Evolutionary conservation across 2,888 invertebrate species (phyloP).

Genomic region (Sinodicranocentrus sp.): DNA sequence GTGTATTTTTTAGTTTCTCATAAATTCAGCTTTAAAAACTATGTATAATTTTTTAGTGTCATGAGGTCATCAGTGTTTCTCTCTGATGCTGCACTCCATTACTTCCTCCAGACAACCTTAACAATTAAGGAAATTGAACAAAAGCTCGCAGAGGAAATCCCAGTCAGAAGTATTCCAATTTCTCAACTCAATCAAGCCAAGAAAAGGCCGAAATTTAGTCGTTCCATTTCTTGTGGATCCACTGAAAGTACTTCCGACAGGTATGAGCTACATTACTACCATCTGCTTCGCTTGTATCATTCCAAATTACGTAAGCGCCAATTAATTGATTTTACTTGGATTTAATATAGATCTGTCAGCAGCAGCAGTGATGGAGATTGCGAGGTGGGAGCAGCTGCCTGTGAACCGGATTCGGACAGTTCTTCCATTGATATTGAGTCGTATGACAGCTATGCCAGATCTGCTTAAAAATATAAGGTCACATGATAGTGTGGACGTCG

Average conservation of each 20-base stretch:
- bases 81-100: constrained; percentile 74
- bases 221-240: constrained; percentile 57
- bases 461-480: no score
- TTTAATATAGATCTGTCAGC: constrained; percentile 45
- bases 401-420: constrained; percentile 51
- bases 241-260: constrained; percentile 46
- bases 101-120: constrained; percentile 73
- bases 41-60: constrained; percentile 48
- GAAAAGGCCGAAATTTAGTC: constrained; percentile 51
- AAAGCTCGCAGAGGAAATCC: constrained; percentile 70
- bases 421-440: constrained; percentile 57
- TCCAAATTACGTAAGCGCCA: neutral
- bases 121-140: constrained; percentile 72
- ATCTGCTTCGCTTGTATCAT: neutral
- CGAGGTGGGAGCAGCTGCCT: constrained; percentile 38
- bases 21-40: neutral
- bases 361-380: constrained; percentile 46
- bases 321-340: neutral
- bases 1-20: no score
- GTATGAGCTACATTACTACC: no score
- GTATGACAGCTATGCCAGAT: constrained; percentile 51
- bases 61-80: constrained; percentile 74
- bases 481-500: no score
- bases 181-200: constrained; percentile 60
- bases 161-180: constrained; percentile 55